These are phyloP conservation scores for Andrena bucephala DNA, from an alignment of 2,888 invertebrate species.

Conservation along the genomic window DNA sequence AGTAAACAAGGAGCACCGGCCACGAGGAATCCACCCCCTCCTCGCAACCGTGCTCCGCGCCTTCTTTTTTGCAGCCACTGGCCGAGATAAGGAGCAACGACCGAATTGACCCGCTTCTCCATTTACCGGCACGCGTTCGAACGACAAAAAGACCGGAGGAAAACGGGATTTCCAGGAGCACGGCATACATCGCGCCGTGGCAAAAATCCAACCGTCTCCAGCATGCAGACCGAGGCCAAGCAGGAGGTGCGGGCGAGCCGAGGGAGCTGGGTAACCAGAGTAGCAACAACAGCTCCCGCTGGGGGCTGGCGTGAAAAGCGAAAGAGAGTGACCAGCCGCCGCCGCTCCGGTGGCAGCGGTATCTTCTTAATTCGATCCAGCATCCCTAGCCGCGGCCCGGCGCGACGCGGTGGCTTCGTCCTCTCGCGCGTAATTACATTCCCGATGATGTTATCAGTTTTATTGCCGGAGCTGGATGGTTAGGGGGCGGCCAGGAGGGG, in stretches of 20 bases:
- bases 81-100: constrained; percentile 51
- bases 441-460: constrained; percentile 83
- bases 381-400: constrained; percentile 27
- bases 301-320: constrained; percentile 50
- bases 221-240: constrained; percentile 6
- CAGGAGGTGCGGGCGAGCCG: neutral
- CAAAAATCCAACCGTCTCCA: constrained; percentile 34
- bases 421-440: constrained; percentile 80
- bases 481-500: constrained; percentile 35
- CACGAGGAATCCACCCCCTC: constrained; percentile 1
- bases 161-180: constrained; percentile 13
- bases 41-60: constrained; percentile 7
- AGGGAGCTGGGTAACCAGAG: constrained; percentile 10
- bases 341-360: constrained; percentile 32
- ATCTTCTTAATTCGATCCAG: constrained; percentile 73
- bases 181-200: constrained; percentile 15
- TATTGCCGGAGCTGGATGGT: constrained; percentile 70
- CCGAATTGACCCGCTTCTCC: constrained; percentile 45
- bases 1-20: neutral
- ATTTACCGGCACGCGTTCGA: neutral
- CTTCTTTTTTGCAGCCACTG: constrained; percentile 7
- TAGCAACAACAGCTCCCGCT: no score
- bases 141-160: constrained; percentile 1
- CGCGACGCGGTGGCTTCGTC: constrained; percentile 53
- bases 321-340: constrained; percentile 52